Conservation (phyloP, 1,140 invertebrate species). For the Ostrea edulis region DNA sequence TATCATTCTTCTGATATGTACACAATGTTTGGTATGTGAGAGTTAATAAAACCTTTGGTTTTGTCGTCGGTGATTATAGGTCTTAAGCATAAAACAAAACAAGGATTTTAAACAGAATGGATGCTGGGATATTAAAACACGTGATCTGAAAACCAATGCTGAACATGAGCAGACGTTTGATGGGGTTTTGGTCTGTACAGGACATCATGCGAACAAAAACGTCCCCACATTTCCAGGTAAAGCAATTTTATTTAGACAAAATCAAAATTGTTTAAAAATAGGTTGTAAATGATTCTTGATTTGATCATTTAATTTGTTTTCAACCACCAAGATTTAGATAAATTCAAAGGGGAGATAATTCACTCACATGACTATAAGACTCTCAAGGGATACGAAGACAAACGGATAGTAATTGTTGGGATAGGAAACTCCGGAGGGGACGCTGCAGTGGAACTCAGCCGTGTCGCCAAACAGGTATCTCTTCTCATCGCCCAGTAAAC, state of each 20-base stretch:
- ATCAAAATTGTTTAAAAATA: neutral
- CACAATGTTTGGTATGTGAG: no score
- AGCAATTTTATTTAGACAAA: neutral
- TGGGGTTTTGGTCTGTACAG: slow-evolving; percentile 66
- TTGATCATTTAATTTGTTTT: neutral
- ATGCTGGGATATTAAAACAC: slow-evolving; percentile 26
- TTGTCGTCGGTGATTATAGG: neutral
- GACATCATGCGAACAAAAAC: slow-evolving; percentile 74
- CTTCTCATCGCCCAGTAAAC: no score
- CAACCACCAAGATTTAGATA: slow-evolving; percentile 11
- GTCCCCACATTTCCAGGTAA: slow-evolving; percentile 70
- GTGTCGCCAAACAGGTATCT: slow-evolving; percentile 71
- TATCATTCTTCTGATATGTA: no score
- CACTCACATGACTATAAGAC: slow-evolving; percentile 80
- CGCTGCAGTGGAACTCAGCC: slow-evolving; percentile 80
- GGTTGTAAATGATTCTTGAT: neutral
- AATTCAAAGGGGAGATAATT: slow-evolving; percentile 79
- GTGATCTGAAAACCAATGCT: neutral
- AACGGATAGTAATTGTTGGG: slow-evolving; percentile 80
- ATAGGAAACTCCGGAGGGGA: slow-evolving; percentile 82
- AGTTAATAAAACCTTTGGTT: no score
- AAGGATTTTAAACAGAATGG: neutral
- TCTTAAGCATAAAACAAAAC: slow-evolving; percentile 1
- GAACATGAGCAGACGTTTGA: slow-evolving; percentile 58
- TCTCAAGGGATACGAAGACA: slow-evolving; percentile 76